Percentiles rank a stretch among this genome's conserved stretches.
Conservation (phyloP, 1,140 invertebrate genomes). For the Drosophila miranda region DNA sequence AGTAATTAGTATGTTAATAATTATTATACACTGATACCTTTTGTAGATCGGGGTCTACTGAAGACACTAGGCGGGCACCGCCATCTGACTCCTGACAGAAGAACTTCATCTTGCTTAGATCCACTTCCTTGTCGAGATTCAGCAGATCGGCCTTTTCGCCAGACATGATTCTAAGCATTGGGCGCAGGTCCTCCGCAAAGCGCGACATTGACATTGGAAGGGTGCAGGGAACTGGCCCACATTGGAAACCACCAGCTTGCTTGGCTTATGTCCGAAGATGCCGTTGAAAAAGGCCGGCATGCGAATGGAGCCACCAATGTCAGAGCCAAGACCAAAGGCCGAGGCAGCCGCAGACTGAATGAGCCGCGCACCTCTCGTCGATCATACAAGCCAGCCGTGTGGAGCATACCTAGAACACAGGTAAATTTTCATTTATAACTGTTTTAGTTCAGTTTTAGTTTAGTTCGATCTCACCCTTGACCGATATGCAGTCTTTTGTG, state of each 20-base stretch:
- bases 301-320: slow-evolving; percentile 97
- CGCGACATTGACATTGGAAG: slow-evolving; percentile 94
- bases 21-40: slow-evolving; percentile 14
- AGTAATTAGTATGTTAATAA: background rate
- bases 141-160: slow-evolving; percentile 86
- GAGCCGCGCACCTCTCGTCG: slow-evolving; percentile 85
- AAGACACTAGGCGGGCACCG: slow-evolving; percentile 87
- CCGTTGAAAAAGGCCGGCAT: slow-evolving; percentile 98
- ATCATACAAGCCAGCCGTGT: slow-evolving; percentile 86
- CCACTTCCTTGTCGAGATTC: slow-evolving; percentile 87
- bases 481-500: slow-evolving; percentile 89
- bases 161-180: slow-evolving; percentile 89
- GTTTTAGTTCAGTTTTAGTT: background rate
- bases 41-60: slow-evolving; percentile 90
- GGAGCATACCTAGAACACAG: slow-evolving; percentile 85
- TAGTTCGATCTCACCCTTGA: slow-evolving; percentile 84
- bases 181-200: slow-evolving; percentile 92
- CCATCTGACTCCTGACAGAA: slow-evolving; percentile 94
- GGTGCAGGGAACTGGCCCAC: slow-evolving; percentile 90
- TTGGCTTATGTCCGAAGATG: slow-evolving; percentile 97
- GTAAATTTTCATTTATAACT: background rate
- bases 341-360: slow-evolving; percentile 88
- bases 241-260: slow-evolving; percentile 90
- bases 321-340: slow-evolving; percentile 93
- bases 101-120: slow-evolving; percentile 87